Evolutionary conservation across 2,113 vertebrate species (phyloP), one percentile per base, ranked within the genome.

Genomic region (Pterophyllum scalare): DNA sequence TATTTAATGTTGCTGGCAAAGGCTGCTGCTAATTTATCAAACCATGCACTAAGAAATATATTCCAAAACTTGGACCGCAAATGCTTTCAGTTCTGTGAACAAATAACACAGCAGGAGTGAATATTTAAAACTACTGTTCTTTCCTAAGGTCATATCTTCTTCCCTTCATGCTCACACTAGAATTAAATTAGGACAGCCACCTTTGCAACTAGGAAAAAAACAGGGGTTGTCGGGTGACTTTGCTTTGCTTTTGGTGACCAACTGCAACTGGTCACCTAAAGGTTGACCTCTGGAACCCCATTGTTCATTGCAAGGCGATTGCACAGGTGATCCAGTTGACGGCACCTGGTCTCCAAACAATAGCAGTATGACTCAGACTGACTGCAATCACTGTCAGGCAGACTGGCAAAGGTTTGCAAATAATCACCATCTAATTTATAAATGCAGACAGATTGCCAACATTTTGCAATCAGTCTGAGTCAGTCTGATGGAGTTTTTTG

Each of bases 1-100:
- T 28, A 67, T 82, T 72, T 38, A 84, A 80, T 65, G 54, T 40
- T 6, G 1, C 17, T 87, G 70, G 74, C 82, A 65, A 35, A 57
- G 13, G 13, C n/a, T 54, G n/a, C 76, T 35, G 20, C 19, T 67
- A 54, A 75, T 75, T 43, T 57, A 76, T 80, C n/a, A 76, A 81
- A 64, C 65, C 56, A 59, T 33, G 67, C 28, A 15, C 13, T 8
- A 17, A 40, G 17, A 84, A 70, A 59, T 20, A 6, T 10, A 35
- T 24, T 49, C 14, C 35, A 38, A 40, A 77, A 24, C 19, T 8
- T 54, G 38, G n/a, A 65, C 57, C 14, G 22, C 26, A 72, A 52
- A 58, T 74, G 14, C 14, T 46, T 43, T 26, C 4, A 56, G 5
- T 9, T 20, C 20, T 49, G 60, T 31, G 20, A 62, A 80, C 59